Conservation (phyloP, 2,113 vertebrate genomes). For the Pseudopodoces humilis region DNA sequence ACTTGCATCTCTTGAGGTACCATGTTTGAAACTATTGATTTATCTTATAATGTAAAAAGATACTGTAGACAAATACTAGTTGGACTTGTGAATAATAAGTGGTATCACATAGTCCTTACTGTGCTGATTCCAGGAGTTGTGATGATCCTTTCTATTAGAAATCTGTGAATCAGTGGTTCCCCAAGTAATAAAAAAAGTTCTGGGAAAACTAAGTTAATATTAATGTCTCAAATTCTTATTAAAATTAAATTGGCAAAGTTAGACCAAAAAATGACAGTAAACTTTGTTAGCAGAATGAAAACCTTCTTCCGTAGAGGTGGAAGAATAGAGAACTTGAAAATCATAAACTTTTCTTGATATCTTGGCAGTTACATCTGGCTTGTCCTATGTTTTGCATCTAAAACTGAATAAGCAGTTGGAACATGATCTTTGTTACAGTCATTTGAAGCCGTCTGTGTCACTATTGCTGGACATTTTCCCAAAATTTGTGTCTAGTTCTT, state of each 20-base stretch:
- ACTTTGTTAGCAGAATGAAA: not conserved
- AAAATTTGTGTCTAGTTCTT: not conserved
- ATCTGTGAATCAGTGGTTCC: not conserved
- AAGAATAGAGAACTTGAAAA: not conserved
- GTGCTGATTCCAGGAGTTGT: not conserved
- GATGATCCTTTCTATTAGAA: not conserved
- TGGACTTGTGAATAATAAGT: not conserved
- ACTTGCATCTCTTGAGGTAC: not conserved
- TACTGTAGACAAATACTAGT: not conserved
- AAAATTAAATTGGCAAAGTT: not conserved
- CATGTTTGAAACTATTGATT: not conserved
- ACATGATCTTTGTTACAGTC: not conserved
- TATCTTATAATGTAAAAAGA: not conserved
- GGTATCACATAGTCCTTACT: not conserved
- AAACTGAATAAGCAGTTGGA: not conserved
- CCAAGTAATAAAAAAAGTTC: not conserved
- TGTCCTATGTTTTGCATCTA: not conserved
- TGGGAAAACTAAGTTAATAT: not conserved
- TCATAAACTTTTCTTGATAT: not conserved
- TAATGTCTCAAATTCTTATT: not conserved
- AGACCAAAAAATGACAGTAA: not conserved
- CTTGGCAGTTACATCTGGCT: not conserved
- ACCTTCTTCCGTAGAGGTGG: not conserved
- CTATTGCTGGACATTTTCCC: not conserved
- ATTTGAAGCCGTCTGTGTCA: accelerated